These are phyloP conservation scores for Oppia nitens DNA, from an alignment of 1,140 invertebrate species.

Conservation along the genomic window DNA sequence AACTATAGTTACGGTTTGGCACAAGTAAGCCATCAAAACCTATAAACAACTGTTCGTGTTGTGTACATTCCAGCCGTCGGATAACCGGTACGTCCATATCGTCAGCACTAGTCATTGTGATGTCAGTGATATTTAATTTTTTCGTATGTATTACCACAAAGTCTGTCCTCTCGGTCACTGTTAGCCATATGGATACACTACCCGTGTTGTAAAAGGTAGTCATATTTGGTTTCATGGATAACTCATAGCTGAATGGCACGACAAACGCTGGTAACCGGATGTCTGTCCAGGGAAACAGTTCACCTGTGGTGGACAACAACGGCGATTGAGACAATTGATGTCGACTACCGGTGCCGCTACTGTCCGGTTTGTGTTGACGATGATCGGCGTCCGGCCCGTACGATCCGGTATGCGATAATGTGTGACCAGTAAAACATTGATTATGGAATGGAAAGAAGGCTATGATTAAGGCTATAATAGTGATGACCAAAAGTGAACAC, in stretches of 20 bases:
- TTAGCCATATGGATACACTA: constrained; percentile 31
- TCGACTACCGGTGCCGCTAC: constrained; percentile 18
- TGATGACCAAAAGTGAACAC: constrained; percentile 25
- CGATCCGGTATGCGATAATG: neutral
- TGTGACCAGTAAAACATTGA: constrained; percentile 36
- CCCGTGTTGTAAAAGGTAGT: constrained; percentile 59
- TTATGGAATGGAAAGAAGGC: constrained; percentile 37
- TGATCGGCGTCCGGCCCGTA: neutral
- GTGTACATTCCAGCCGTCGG: constrained; percentile 56
- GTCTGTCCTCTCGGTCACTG: constrained; percentile 58
- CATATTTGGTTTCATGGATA: constrained; percentile 34
- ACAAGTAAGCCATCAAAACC: constrained; percentile 45
- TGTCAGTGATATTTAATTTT: constrained; percentile 68
- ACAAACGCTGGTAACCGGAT: constrained; percentile 61
- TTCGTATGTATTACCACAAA: constrained; percentile 80
- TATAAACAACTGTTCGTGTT: constrained; percentile 66
- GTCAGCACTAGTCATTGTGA: constrained; percentile 24
- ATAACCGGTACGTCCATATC: constrained; percentile 41
- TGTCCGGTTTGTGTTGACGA: neutral
- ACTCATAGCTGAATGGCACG: constrained; percentile 63
- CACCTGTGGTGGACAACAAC: constrained; percentile 46
- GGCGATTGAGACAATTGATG: constrained; percentile 16
- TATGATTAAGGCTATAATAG: neutral
- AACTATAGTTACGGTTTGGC: constrained; percentile 52
- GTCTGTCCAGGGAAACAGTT: constrained; percentile 75